Evolutionary conservation across 2,113 vertebrate species (phyloP).

Genomic region (Epinephelus cyanopodus): DNA sequence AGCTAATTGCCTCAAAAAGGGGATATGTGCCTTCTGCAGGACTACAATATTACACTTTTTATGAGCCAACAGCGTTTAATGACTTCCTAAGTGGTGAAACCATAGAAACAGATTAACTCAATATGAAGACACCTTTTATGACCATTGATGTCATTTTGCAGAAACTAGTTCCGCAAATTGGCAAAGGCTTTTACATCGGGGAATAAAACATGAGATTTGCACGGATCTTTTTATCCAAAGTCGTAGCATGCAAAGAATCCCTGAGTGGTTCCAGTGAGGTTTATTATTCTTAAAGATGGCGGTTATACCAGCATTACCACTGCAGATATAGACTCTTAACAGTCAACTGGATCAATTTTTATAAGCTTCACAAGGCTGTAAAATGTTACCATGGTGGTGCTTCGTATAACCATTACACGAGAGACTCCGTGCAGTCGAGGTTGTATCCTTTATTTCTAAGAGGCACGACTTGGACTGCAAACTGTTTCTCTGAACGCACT

Average conservation of each 20-base stretch:
- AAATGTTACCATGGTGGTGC: constrained; percentile 26
- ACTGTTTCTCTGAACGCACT: not conserved
- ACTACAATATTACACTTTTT: constrained; percentile 53
- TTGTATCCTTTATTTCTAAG: not conserved
- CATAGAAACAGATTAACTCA: constrained; percentile 65
- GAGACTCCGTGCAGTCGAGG: not conserved
- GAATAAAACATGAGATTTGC: constrained; percentile 56
- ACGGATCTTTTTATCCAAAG: constrained; percentile 43
- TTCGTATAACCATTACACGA: constrained; percentile 14
- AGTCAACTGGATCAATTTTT: constrained; percentile 5
- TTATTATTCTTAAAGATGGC: constrained; percentile 25
- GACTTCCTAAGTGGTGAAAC: constrained; percentile 63
- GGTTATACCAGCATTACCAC: constrained; percentile 10
- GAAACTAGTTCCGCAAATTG: constrained; percentile 28
- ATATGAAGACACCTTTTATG: constrained; percentile 64
- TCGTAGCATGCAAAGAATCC: constrained; percentile 27
- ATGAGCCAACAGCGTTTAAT: constrained; percentile 58
- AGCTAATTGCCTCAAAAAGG: not conserved
- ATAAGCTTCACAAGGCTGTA: constrained; percentile 20
- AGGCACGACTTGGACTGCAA: not conserved
- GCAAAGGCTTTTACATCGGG: constrained; percentile 41
- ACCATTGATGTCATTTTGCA: constrained; percentile 62
- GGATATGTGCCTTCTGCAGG: constrained; percentile 50
- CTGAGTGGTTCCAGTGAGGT: constrained; percentile 21
- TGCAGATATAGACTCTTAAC: constrained; percentile 36